phyloP scores from a whole-genome alignment of 2,888 invertebrate genomes.

The Abscondita cerata region DNA sequence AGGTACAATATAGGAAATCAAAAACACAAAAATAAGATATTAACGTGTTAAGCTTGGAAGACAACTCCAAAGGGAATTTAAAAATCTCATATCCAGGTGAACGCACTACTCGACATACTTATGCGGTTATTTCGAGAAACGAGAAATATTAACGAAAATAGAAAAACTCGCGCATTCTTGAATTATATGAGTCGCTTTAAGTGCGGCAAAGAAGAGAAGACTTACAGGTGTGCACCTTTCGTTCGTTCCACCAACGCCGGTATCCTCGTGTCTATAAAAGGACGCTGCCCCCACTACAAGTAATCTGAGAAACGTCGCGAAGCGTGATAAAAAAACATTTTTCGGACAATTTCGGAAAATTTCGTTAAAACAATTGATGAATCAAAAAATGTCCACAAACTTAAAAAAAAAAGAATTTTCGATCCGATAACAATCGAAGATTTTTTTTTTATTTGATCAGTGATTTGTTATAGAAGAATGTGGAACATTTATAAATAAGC shows the following conservation, averaged over 20 bases:
- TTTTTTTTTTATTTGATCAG: neutral
- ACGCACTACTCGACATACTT: constrained; percentile 29
- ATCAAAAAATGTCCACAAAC: no score
- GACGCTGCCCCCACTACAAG: constrained; percentile 58
- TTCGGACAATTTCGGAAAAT: constrained; percentile 17
- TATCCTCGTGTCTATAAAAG: constrained; percentile 58
- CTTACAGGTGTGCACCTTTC: constrained; percentile 32
- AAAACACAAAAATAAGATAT: no score
- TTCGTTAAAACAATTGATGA: constrained; percentile 1
- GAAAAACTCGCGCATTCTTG: constrained; percentile 24
- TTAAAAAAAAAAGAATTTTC: neutral
- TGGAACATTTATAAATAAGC: neutral
- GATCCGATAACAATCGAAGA: no score
- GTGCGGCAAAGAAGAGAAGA: constrained; percentile 30
- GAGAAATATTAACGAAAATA: constrained; percentile 31
- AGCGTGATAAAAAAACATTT: constrained; percentile 28
- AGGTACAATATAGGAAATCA: no score
- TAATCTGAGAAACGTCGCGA: constrained; percentile 56
- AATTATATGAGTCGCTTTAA: constrained; percentile 16
- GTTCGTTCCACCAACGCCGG: constrained; percentile 32
- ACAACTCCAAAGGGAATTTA: no score
- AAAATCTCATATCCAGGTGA: constrained; percentile 16
- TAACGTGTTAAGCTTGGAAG: no score
- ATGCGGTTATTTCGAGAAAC: constrained; percentile 34
- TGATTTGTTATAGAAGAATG: constrained; percentile 1